Percentiles rank a stretch among this genome's conserved stretches.
These are phyloP conservation scores for Zaprionus nigranus DNA, from an alignment of 1,140 invertebrate species.

Conservation along the genomic window DNA sequence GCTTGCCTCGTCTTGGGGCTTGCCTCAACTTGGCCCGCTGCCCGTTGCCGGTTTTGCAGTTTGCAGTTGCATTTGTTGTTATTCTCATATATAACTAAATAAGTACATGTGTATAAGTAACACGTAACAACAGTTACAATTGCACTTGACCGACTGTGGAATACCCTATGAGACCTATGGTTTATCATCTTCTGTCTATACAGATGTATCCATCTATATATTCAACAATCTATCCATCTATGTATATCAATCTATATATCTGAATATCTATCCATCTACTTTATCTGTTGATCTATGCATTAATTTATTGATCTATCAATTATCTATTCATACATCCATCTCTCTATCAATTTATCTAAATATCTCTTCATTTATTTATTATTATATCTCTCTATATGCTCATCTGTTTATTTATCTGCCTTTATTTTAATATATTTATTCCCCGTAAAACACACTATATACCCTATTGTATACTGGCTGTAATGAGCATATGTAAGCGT, in stretches of 20 bases:
- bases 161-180: neutral
- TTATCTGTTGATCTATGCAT: neutral
- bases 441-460: neutral
- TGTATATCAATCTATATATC: neutral
- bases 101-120: slow-evolving; percentile 8
- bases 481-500: slow-evolving; percentile 45
- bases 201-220: too few species aligned
- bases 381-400: neutral
- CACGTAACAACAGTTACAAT: neutral
- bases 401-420: neutral
- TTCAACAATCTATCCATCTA: too few species aligned
- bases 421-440: slow-evolving; percentile 28
- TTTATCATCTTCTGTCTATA: too few species aligned
- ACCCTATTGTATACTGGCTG: neutral
- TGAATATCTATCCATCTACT: neutral
- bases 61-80: slow-evolving; percentile 31
- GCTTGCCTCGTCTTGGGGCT: neutral
- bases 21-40: slow-evolving; percentile 16
- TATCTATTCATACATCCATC: neutral
- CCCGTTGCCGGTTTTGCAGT: neutral
- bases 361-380: neutral
- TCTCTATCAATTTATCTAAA: neutral
- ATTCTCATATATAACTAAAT: slow-evolving; percentile 58
- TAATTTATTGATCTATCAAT: neutral
- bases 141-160: neutral